phyloP scores from a whole-genome alignment of 2,797 vertebrate species.

The Hyperoplus lanceolatus region DNA sequence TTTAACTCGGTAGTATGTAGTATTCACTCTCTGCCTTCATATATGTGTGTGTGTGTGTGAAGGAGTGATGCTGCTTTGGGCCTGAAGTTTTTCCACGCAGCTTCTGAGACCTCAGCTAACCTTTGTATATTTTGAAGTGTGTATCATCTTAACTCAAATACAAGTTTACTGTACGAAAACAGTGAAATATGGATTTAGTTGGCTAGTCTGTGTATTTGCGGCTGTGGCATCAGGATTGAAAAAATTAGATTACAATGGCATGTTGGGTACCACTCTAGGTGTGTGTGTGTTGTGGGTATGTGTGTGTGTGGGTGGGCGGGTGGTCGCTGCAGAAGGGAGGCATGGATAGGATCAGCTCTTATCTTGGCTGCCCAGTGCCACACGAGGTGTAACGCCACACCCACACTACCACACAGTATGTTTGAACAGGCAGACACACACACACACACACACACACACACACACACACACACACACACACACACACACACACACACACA shows the following conservation, averaged over 20 bases:
- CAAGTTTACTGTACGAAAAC: conserved; percentile 33
- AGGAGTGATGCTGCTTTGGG: conserved; percentile 19
- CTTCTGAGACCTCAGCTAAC: conserved; percentile 29
- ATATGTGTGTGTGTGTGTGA: conserved; percentile 23
- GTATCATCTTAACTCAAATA: conserved; percentile 23
- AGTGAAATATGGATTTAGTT: conserved; percentile 64
- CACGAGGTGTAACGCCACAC: conserved; percentile 89
- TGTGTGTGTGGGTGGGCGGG: conserved; percentile 76
- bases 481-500: conserved; percentile 49
- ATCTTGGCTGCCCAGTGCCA: conserved; percentile 89
- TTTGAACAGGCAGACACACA: conserved; percentile 82
- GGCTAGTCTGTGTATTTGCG: conserved; percentile 48
- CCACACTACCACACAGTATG: conserved; percentile 85
- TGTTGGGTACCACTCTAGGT: conserved; percentile 51
- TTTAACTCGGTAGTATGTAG: not conserved
- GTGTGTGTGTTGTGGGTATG: conserved; percentile 57
- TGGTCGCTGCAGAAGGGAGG: conserved; percentile 76
- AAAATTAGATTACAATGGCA: conserved; percentile 76
- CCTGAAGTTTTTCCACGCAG: conserved; percentile 25
- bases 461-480: conserved; percentile 44
- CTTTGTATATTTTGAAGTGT: conserved; percentile 31
- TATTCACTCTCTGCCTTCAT: not conserved
- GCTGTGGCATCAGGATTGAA: conserved; percentile 65
- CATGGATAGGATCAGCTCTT: conserved; percentile 88
- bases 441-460: conserved; percentile 50